phyloP scores from a whole-genome alignment of 2,797 vertebrate species.

The Vireo griseus region DNA sequence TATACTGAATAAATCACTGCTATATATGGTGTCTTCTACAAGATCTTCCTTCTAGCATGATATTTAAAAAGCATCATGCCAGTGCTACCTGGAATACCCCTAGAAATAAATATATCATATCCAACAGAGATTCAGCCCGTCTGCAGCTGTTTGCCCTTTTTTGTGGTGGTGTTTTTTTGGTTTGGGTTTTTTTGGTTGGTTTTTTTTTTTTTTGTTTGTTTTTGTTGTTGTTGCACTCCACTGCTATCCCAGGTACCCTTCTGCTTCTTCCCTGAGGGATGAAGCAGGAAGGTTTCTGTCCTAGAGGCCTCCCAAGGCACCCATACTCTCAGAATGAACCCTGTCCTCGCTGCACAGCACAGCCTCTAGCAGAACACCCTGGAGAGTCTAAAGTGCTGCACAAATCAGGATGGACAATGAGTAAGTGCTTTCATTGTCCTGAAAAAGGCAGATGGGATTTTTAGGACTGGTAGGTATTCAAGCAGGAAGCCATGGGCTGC shows the following conservation, averaged over 20 bases:
- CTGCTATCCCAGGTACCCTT: not conserved
- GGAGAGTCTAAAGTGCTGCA: not conserved
- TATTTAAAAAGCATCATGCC: not conserved
- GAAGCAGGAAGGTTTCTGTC: not conserved
- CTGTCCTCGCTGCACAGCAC: not conserved
- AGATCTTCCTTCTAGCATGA: not conserved
- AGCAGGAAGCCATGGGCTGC: not conserved
- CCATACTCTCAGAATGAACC: not conserved
- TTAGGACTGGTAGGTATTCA: not conserved
- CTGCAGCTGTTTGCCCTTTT: not conserved
- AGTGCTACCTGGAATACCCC: not conserved
- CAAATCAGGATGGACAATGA: not conserved
- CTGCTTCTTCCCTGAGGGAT: not conserved
- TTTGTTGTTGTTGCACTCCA: not conserved
- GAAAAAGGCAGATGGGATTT: not conserved
- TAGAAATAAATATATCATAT: not conserved
- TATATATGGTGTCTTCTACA: not conserved
- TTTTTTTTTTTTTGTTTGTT: not conserved
- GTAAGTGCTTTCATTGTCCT: not conserved
- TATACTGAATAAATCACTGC: not conserved
- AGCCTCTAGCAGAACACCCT: not conserved
- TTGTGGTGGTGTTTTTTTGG: not conserved
- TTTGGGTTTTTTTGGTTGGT: accelerated
- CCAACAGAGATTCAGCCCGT: not conserved
- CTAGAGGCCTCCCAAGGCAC: not conserved